phyloP scores from a whole-genome alignment of 2,797 vertebrate genomes.

The Kryptolebias ocellatus region DNA sequence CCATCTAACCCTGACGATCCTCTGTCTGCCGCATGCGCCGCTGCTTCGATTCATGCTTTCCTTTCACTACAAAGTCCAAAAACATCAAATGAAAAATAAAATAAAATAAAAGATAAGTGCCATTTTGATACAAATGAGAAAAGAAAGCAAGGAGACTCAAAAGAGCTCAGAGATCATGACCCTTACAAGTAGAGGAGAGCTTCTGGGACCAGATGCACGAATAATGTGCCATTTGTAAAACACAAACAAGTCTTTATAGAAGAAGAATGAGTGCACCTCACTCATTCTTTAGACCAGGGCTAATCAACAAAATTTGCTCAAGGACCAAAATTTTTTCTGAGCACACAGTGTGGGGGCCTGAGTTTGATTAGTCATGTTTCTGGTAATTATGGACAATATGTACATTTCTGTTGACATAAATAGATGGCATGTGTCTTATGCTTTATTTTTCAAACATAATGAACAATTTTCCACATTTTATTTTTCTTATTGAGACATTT shows the following conservation, averaged over 20 bases:
- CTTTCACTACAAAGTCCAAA: background rate
- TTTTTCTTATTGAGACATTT: too few relatives aligned
- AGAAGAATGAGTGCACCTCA: background rate
- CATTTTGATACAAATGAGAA: slow-evolving; percentile 2
- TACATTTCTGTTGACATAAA: too few relatives aligned
- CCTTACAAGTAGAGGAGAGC: background rate
- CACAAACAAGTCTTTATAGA: background rate
- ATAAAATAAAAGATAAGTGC: background rate
- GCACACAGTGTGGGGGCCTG: too few relatives aligned
- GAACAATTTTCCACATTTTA: too few relatives aligned
- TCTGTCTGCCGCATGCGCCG: slow-evolving; percentile 4
- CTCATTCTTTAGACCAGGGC: background rate
- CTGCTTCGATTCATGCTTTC: background rate
- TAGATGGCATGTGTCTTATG: too few relatives aligned
- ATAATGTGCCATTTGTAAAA: background rate
- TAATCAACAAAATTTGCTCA: background rate
- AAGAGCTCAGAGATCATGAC: background rate
- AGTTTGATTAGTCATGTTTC: too few relatives aligned
- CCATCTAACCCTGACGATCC: slow-evolving; percentile 5
- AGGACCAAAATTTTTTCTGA: background rate
- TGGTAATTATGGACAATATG: too few relatives aligned
- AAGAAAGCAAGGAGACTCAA: background rate
- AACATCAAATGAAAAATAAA: background rate
- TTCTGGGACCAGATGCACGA: background rate
- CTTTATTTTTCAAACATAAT: too few relatives aligned